Conservation (phyloP, 2,888 invertebrate species). For the Chaetoderma sp. region DNA sequence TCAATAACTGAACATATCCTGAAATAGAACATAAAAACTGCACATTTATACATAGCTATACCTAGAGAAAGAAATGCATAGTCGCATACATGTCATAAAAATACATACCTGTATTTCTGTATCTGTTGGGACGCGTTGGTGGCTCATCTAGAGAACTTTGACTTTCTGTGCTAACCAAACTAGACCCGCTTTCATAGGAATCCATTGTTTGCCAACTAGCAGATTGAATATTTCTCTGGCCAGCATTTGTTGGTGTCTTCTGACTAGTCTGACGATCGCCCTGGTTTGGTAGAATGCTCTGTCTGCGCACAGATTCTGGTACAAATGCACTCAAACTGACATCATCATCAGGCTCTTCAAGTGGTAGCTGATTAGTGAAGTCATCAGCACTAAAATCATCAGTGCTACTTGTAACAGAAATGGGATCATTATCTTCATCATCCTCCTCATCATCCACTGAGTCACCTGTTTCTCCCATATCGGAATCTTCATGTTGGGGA, state of each 20-base stretch:
- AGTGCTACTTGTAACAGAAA: conserved; percentile 45
- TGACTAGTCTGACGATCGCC: conserved; percentile 41
- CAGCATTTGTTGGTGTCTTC: too few relatives aligned
- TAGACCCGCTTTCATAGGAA: not conserved
- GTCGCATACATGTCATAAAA: too few relatives aligned
- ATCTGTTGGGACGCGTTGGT: too few relatives aligned
- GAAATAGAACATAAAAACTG: too few relatives aligned
- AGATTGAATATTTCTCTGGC: too few relatives aligned
- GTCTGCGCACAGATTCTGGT: conserved; percentile 51
- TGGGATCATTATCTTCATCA: conserved; percentile 13
- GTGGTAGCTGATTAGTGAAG: too few relatives aligned
- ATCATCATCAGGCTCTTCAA: conserved; percentile 51
- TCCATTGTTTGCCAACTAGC: not conserved
- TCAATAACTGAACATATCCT: too few relatives aligned
- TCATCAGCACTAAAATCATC: too few relatives aligned
- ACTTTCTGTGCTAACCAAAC: not conserved
- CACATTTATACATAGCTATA: too few relatives aligned
- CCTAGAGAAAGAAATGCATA: too few relatives aligned
- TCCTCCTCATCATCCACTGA: not conserved
- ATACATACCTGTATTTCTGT: too few relatives aligned
- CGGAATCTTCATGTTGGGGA: not conserved
- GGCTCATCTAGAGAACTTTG: not conserved
- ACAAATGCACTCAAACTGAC: conserved; percentile 61
- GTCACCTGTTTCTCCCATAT: conserved; percentile 5
- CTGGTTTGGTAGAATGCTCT: conserved; percentile 50